Evolutionary conservation across 2,797 vertebrate genomes (phyloP).

Genomic region (Hydrolagus colliei): DNA sequence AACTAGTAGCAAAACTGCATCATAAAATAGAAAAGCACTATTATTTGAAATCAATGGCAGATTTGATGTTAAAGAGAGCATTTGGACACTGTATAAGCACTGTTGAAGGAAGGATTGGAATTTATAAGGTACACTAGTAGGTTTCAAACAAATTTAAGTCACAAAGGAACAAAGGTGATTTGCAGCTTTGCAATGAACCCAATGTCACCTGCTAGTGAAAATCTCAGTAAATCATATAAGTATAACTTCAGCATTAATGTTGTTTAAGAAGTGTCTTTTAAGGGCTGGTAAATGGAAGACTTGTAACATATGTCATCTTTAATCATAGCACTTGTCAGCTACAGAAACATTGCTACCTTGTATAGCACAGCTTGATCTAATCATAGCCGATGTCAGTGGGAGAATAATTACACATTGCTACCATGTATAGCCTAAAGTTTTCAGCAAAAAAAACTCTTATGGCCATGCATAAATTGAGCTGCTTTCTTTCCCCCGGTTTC

Average conservation of each 20-base stretch:
- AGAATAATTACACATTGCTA: conserved; percentile 22
- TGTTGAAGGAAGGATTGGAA: too few relatives aligned
- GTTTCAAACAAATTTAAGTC: neutral
- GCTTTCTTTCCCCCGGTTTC: neutral
- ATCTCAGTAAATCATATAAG: conserved; percentile 14
- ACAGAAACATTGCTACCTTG: conserved; percentile 17
- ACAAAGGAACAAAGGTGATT: neutral
- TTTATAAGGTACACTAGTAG: neutral
- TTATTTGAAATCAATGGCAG: too few relatives aligned
- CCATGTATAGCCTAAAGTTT: conserved; percentile 6
- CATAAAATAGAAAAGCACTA: too few relatives aligned
- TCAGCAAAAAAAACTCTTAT: conserved; percentile 6
- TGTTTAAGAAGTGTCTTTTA: conserved; percentile 3
- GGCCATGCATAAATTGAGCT: conserved; percentile 2
- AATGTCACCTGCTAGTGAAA: conserved; percentile 16
- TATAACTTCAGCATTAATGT: neutral
- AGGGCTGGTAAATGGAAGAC: conserved; percentile 15
- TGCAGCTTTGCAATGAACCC: neutral
- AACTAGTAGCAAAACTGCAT: too few relatives aligned
- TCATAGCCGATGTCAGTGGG: conserved; percentile 20
- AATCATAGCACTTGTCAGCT: conserved; percentile 23
- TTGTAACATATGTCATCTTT: conserved; percentile 24
- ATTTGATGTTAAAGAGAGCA: too few relatives aligned
- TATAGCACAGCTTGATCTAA: conserved; percentile 23
- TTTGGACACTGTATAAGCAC: too few relatives aligned